phyloP scores from a whole-genome alignment of 2,888 invertebrate species.

The Trichopoda pennipes region DNA sequence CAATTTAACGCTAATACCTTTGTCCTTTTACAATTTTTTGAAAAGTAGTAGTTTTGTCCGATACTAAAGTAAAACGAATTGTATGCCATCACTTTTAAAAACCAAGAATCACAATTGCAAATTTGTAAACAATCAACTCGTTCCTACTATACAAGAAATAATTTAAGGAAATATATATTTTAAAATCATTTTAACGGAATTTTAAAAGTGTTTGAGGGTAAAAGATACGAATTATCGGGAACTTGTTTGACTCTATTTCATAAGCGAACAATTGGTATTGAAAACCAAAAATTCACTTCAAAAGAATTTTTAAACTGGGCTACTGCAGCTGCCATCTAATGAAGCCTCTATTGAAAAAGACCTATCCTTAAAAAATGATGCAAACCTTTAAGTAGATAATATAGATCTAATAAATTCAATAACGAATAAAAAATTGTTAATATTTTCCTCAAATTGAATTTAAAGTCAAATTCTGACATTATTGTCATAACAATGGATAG shows the following conservation, averaged over 20 bases:
- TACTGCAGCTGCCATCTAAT: constrained; percentile 15
- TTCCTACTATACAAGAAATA: not conserved
- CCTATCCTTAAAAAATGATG: constrained; percentile 30
- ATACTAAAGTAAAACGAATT: constrained; percentile 3
- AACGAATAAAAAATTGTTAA: not conserved
- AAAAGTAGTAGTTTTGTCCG: too few relatives aligned
- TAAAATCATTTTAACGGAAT: constrained; percentile 11
- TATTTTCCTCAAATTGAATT: constrained; percentile 10
- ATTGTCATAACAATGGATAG: not conserved
- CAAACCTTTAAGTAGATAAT: not conserved
- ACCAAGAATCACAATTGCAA: constrained; percentile 2
- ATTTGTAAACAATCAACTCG: constrained; percentile 4
- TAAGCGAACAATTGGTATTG: constrained; percentile 2
- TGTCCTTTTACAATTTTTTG: too few relatives aligned
- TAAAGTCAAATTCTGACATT: not conserved
- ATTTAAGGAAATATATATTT: not conserved
- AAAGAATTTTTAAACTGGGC: constrained; percentile 11
- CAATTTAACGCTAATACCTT: too few relatives aligned
- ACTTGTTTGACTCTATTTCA: constrained; percentile 22
- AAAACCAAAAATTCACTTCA: constrained; percentile 10
- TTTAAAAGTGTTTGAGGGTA: not conserved
- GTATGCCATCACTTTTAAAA: not conserved
- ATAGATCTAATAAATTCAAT: constrained; percentile 3
- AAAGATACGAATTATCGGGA: constrained; percentile 27
- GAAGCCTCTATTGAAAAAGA: constrained; percentile 2